Evolutionary conservation across 2,797 vertebrate genomes (phyloP).

Genomic region (Cyclura pinguis): DNA sequence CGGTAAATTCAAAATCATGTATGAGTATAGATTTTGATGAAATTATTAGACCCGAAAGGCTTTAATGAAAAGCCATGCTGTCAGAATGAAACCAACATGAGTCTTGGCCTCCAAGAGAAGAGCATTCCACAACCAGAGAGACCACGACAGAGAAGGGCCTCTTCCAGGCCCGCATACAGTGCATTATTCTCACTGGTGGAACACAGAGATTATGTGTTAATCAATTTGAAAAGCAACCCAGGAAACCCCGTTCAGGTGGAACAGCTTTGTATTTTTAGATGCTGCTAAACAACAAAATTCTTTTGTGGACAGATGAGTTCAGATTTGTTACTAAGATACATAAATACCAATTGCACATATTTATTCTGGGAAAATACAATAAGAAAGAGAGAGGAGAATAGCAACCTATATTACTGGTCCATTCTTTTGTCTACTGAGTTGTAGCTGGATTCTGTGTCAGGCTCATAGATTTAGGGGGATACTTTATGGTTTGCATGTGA

Average conservation of each 20-base stretch:
- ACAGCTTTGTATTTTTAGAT: not conserved
- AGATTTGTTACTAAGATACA: not conserved
- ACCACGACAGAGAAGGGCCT: no score
- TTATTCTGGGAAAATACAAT: slow-evolving; percentile 54
- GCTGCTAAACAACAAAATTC: not conserved
- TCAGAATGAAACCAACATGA: no score
- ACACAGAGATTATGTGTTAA: no score
- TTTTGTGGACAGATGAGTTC: not conserved
- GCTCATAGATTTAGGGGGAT: not conserved
- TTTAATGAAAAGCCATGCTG: no score
- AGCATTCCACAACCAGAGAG: no score
- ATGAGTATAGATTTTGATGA: no score
- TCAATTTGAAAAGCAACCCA: not conserved
- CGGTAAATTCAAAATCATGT: no score
- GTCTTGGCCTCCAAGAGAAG: no score
- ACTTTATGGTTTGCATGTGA: not conserved
- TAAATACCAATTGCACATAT: slow-evolving; percentile 34
- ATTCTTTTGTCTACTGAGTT: slow-evolving; percentile 10
- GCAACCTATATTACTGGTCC: slow-evolving; percentile 13
- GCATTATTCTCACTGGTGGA: no score
- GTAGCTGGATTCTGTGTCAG: not conserved
- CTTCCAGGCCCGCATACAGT: no score
- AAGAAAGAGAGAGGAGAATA: slow-evolving; percentile 41
- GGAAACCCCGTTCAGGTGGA: not conserved
- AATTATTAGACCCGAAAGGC: no score